phyloP scores from a whole-genome alignment of 2,113 vertebrate genomes.

The Camelus dromedarius region DNA sequence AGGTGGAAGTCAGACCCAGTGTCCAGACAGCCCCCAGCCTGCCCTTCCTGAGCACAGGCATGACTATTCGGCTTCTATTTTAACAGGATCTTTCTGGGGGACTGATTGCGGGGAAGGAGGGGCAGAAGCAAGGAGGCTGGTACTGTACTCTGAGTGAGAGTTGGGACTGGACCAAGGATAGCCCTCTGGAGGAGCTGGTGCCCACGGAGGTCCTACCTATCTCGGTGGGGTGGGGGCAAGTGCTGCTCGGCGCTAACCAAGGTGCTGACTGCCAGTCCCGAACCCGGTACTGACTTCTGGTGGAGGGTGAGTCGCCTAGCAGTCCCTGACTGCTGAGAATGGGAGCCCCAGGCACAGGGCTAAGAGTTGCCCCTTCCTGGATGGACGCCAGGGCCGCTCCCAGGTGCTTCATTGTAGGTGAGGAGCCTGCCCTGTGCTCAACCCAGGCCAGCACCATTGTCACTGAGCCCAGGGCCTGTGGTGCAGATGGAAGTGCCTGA shows the following conservation, averaged over 20 bases:
- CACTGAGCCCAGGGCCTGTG: background rate
- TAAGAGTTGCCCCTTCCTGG: background rate
- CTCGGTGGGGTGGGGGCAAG: background rate
- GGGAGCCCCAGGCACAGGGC: background rate
- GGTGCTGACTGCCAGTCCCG: background rate
- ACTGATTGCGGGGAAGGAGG: background rate
- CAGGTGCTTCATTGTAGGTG: background rate
- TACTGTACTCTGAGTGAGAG: background rate
- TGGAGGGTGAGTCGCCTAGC: background rate
- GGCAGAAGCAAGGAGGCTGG: no score
- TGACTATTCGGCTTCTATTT: background rate
- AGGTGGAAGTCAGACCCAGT: background rate
- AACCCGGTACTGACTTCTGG: background rate
- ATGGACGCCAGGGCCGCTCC: background rate
- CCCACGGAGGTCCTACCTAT: background rate
- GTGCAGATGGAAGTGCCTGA: background rate
- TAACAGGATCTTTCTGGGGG: background rate
- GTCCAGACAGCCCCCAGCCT: background rate
- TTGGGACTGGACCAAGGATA: no score
- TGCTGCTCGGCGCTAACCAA: background rate
- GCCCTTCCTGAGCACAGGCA: background rate
- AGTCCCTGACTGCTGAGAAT: rapidly evolving
- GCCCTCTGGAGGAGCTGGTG: background rate
- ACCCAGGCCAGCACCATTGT: no score
- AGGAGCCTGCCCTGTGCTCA: background rate